Evolutionary conservation across 53 echinoderm and acorn worm species (phyloP).

Genomic region (Actinopyga echinites): DNA sequence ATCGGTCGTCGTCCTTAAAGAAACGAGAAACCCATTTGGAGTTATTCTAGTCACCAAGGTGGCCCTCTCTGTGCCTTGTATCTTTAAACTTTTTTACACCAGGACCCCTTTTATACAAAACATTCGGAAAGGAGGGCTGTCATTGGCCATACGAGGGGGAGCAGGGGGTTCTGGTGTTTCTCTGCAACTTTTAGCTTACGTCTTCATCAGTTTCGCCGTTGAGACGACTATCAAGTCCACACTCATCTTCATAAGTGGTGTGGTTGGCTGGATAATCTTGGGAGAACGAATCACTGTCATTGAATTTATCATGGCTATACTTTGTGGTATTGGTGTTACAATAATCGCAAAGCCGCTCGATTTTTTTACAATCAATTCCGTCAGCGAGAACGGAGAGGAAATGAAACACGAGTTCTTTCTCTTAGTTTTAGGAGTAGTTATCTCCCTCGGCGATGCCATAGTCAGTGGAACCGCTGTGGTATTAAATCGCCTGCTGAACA

Average conservation of each 20-base stretch:
- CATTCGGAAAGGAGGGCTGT: not conserved
- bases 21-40: not conserved
- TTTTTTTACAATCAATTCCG: not conserved
- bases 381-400: too few species aligned
- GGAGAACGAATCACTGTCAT: not conserved
- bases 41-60: not conserved
- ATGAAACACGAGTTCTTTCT: not conserved
- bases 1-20: not conserved
- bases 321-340: not conserved
- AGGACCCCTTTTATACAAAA: not conserved
- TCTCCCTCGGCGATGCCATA: slow-evolving; percentile 3
- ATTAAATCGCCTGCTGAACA: slow-evolving; percentile 5
- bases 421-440: not conserved
- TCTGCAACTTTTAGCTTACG: slow-evolving; percentile 13
- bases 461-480: not conserved
- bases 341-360: slow-evolving; percentile 5
- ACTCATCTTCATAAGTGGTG: slow-evolving; percentile 7
- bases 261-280: slow-evolving; percentile 16
- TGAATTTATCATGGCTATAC: slow-evolving; percentile 1
- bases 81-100: not conserved
- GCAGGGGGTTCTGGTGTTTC: slow-evolving; percentile 1
- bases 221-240: slow-evolving; percentile 23
- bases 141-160: not conserved
- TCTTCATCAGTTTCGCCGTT: not conserved
- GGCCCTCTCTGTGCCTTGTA: not conserved